These are phyloP conservation scores for Paracanthobrama guichenoti DNA, from an alignment of 2,113 vertebrate species.

Conservation along the genomic window DNA sequence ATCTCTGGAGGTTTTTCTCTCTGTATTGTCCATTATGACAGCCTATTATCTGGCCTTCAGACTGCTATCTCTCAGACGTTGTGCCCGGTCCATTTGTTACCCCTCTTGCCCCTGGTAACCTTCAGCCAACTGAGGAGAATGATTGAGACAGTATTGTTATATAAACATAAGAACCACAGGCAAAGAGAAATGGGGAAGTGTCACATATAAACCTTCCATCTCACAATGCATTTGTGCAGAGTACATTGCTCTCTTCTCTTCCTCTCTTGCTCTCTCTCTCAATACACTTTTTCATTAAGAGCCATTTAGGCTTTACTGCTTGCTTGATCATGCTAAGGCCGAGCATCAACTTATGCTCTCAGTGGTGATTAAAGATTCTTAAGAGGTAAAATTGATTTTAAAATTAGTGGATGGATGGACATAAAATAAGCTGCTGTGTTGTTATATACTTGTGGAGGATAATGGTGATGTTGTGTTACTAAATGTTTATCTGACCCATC, in stretches of 20 bases:
- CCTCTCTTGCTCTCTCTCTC: background rate
- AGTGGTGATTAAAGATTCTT: slow-evolving; percentile 19
- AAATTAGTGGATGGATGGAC: background rate
- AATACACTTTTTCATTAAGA: slow-evolving; percentile 27
- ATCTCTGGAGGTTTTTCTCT: slow-evolving; percentile 84
- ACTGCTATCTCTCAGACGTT: slow-evolving; percentile 88
- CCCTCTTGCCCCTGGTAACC: slow-evolving; percentile 83
- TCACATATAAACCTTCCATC: slow-evolving; percentile 31
- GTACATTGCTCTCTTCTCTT: slow-evolving; percentile 3
- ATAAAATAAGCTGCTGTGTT: background rate
- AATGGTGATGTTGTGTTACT: background rate
- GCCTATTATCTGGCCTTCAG: slow-evolving; percentile 94
- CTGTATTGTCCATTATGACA: slow-evolving; percentile 94
- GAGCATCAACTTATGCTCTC: background rate
- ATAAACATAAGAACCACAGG: slow-evolving; percentile 84
- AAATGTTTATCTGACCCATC: slow-evolving; percentile 8
- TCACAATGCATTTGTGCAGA: slow-evolving; percentile 8
- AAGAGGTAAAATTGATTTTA: background rate
- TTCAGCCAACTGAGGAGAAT: slow-evolving; percentile 92
- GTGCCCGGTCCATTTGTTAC: slow-evolving; percentile 83
- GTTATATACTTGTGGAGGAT: background rate
- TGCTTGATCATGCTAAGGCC: slow-evolving; percentile 23
- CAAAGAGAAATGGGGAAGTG: slow-evolving; percentile 59
- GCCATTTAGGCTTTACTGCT: slow-evolving; percentile 29
- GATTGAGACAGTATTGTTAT: slow-evolving; percentile 90